Evolutionary conservation across 2,888 invertebrate species (phyloP).

Genomic region (Metalampra italica): DNA sequence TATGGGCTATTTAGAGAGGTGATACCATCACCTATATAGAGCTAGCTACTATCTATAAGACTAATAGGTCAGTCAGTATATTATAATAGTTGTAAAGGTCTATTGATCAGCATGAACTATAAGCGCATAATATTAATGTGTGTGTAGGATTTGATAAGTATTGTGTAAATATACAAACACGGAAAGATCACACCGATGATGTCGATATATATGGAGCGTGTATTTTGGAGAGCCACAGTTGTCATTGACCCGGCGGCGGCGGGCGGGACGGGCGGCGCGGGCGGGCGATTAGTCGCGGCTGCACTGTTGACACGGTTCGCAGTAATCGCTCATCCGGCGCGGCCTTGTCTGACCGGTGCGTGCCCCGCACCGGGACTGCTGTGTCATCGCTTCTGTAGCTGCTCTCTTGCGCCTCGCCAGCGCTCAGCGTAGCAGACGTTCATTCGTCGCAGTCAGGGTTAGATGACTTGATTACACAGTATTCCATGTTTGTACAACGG

Average conservation of each 20-base stretch:
- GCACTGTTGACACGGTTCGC: constrained; percentile 63
- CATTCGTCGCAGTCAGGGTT: not conserved
- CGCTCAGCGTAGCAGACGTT: not conserved
- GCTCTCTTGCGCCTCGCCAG: not conserved
- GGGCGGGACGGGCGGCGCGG: constrained; percentile 32
- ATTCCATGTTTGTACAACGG: too few species aligned
- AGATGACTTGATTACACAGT: too few species aligned
- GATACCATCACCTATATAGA: too few species aligned
- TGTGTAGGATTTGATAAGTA: not conserved
- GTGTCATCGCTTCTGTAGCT: not conserved
- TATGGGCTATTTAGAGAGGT: too few species aligned
- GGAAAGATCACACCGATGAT: not conserved
- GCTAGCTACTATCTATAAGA: too few species aligned
- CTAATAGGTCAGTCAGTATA: too few species aligned
- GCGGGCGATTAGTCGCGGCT: constrained; percentile 54
- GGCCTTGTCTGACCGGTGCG: constrained; percentile 47
- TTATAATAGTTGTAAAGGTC: not conserved
- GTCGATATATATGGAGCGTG: constrained; percentile 1
- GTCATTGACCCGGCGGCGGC: constrained; percentile 30
- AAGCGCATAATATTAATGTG: not conserved
- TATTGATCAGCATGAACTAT: not conserved
- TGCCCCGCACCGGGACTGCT: constrained; percentile 1
- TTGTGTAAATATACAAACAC: not conserved
- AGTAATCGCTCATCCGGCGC: constrained; percentile 63
- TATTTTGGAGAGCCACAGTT: constrained; percentile 1